Base-by-base conservation (phyloP, 1,140 invertebrate genomes). In the Drosophila kikkawai region DNA sequence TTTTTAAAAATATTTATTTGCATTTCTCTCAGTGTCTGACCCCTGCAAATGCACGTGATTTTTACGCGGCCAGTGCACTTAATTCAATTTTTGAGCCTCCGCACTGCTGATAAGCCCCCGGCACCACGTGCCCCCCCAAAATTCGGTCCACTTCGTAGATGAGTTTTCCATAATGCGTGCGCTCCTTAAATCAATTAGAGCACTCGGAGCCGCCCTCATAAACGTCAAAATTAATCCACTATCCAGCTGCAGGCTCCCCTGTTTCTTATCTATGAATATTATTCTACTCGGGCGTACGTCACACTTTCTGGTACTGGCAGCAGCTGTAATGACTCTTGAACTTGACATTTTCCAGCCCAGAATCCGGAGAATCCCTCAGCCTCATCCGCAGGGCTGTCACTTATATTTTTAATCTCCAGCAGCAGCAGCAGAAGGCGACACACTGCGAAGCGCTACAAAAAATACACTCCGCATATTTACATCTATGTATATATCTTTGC, bases 321-420 rank as follows among this genome's bases (percentile, higher is more conserved):
- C 84, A 88, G 85, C 85, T 90, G 85, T 85, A 80, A 81, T 84
- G 81, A 85, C 85, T 90, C 85, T 90, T 90, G 85, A 90, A 90
- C 85, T 90, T 90, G 85, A 90, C 85, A 90, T 90, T 80, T 88
- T 76, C 85, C 79, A 68, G 53, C 19, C 7, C 67, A 59, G 19
- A 15, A 17, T 56, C 44, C 42, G n/a, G 12, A 48, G 41, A n/a
- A n/a, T 53, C 37, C 67, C 53, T 48, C 45, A 60, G 42, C 45
- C 74, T 50, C 26, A 73, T 45, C 9, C 69, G 79, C 69, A 42
- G 73, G 47, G 44, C 64, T 83, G 80, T 83, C 84, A 90, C 66
- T 88, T 90, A 85, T 90, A 73, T 81, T 88, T 88, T 85, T 90
- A 88, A 88, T 88, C 84, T 81, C 61, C 67, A 66, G 70, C 70